These are phyloP conservation scores for Cynaeus angustus DNA, from an alignment of 2,888 invertebrate species.

Conservation along the genomic window DNA sequence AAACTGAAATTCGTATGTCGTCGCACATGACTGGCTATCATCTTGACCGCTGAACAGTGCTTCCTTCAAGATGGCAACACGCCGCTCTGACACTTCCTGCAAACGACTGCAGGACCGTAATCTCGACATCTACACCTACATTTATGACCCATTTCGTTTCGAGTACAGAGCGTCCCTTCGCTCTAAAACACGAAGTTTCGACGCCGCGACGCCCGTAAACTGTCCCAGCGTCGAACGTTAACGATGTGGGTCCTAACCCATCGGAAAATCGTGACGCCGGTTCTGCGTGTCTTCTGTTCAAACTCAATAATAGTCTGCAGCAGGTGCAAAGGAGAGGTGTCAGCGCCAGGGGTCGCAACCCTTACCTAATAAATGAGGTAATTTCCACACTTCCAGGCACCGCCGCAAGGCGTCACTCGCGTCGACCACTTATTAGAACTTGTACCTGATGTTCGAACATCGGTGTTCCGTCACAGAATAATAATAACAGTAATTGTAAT, in stretches of 20 bases:
- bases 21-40: slow-evolving; percentile 58
- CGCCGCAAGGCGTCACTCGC: slow-evolving; percentile 71
- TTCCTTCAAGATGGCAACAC: slow-evolving; percentile 62
- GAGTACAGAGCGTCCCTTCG: neutral
- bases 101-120: slow-evolving; percentile 56
- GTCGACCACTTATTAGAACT: slow-evolving; percentile 68
- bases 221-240: neutral
- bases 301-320: slow-evolving; percentile 73
- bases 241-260: neutral
- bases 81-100: slow-evolving; percentile 62
- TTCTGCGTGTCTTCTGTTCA: slow-evolving; percentile 63
- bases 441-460: slow-evolving; percentile 71
- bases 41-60: slow-evolving; percentile 65
- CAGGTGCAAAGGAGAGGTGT: slow-evolving; percentile 74
- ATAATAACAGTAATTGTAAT: neutral
- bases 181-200: neutral
- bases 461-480: slow-evolving; percentile 60
- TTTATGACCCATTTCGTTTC: slow-evolving; percentile 5
- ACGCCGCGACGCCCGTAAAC: neutral
- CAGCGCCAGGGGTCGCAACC: slow-evolving; percentile 72
- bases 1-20: slow-evolving; percentile 44
- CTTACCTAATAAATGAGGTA: slow-evolving; percentile 74
- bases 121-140: neutral
- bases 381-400: slow-evolving; percentile 72
- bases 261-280: slow-evolving; percentile 20